Conservation (phyloP, 2,888 invertebrate genomes). For the Malthinus flaveolus region DNA sequence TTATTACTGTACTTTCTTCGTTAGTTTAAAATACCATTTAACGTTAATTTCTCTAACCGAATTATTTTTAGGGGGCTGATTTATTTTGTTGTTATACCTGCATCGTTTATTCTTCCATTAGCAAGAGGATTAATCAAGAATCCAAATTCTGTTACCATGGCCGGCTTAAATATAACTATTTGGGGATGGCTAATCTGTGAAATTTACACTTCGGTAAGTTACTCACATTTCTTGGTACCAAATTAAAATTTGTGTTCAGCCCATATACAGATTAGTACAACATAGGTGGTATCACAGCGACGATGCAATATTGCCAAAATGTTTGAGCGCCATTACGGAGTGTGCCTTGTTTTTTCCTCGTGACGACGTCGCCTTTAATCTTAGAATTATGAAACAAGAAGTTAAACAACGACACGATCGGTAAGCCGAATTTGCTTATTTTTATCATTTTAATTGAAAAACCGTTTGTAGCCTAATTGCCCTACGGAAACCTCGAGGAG, state of each 20-base stretch:
- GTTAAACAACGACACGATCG: conserved; percentile 37
- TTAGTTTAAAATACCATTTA: conserved; percentile 15
- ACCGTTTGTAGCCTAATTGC: conserved; percentile 31
- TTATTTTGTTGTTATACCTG: conserved; percentile 29
- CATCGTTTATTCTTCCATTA: conserved; percentile 30
- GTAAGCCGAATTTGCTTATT: conserved; percentile 22
- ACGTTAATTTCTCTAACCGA: too few species aligned
- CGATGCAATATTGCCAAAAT: conserved; percentile 24
- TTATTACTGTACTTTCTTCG: conserved; percentile 12
- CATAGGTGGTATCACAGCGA: conserved; percentile 37
- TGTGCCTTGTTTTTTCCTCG: conserved; percentile 39
- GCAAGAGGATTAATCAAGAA: conserved; percentile 27
- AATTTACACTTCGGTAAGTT: conserved; percentile 32
- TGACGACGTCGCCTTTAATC: conserved; percentile 38
- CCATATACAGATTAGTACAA: conserved; percentile 35
- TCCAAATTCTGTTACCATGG: conserved; percentile 19
- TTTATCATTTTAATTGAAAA: background rate
- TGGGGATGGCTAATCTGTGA: conserved; percentile 34
- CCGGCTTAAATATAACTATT: conserved; percentile 25
- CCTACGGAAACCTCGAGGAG: conserved; percentile 36
- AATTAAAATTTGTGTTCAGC: conserved; percentile 28
- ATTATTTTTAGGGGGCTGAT: conserved; percentile 30
- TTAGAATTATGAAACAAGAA: conserved; percentile 35
- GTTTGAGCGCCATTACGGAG: conserved; percentile 35
- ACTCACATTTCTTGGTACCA: background rate